These are phyloP conservation scores for Lutraria lutraria DNA, from an alignment of 2,888 invertebrate genomes.

Conservation along the genomic window DNA sequence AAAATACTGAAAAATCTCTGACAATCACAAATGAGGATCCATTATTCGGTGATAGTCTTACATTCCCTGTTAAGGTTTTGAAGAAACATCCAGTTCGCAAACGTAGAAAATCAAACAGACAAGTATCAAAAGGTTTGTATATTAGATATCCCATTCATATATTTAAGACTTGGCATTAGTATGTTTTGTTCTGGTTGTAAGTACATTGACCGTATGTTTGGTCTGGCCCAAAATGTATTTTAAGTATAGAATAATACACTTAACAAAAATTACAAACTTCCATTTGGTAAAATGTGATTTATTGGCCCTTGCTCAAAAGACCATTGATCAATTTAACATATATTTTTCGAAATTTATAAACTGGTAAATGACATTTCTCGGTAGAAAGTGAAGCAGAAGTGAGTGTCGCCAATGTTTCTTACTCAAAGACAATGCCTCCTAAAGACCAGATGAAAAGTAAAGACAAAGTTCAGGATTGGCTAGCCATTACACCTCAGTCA, in stretches of 20 bases:
- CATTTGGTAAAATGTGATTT: no score
- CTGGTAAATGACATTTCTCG: no score
- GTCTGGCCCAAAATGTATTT: no score
- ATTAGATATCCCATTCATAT: neutral
- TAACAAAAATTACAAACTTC: no score
- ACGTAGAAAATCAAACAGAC: neutral
- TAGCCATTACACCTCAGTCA: neutral
- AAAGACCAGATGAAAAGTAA: neutral
- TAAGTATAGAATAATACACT: no score
- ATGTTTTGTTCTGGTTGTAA: no score
- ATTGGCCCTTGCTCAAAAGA: no score
- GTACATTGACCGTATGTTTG: no score
- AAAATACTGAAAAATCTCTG: neutral
- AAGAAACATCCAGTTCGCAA: neutral
- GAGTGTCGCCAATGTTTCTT: neutral
- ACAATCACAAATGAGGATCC: neutral
- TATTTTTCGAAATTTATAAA: no score
- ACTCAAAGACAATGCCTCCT: neutral
- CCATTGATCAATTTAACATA: no score
- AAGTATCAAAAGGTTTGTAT: neutral
- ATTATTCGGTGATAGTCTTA: neutral
- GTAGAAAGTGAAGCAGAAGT: neutral
- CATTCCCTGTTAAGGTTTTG: neutral
- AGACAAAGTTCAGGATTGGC: slow-evolving; percentile 39
- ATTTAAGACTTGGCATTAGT: neutral